Evolutionary conservation across 2,888 invertebrate species (phyloP), one percentile per base, ranked within the genome.

Genomic region (Tetanocera ferruginea): DNA sequence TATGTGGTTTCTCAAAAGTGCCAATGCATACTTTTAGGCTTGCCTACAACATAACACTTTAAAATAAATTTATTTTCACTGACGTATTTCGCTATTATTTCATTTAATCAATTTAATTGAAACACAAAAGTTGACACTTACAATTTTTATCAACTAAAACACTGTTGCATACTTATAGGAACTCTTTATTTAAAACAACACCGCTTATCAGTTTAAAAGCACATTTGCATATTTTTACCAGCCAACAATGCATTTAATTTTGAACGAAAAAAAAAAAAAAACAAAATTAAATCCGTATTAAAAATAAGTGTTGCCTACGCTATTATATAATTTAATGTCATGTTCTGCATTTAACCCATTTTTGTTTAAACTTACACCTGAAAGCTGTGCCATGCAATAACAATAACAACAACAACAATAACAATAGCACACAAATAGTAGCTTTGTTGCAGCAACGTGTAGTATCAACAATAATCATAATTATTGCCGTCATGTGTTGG

Each of bases 341-440:
- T 80, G 80, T 76, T 81, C 81, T 81, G 80, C 79, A 81, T 82
- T 83, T 81, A 83, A 81, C 83, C 81, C 81, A 79, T 81, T 81
- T 82, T 82, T 80, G 76, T 78, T 76, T 52, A 60, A 62, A 25
- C 64, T 60, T 66, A 37, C 60, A 73, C 52, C 70, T 37, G 51
- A 37, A 37, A 23, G 43, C 51, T 23, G n/a, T 28, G 19, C 43
- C 70, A 57, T 23, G 51, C 37, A 43, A 31, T 51, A 69, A 28
- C 66, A 31, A 31, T 31, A 17, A 23, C 51, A 51, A 69, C 43
- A 23, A 49, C n/a, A 19, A 9, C 43, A 67, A 25, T 51, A 70
- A 43, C 70, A 55, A 28, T 34, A 55, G 17, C 55, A 52, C 43
- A n/a, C 28, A 55, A 55, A 25, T 55, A 28, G 9, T 69, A 28